Evolutionary conservation across 2,113 vertebrate species (phyloP).

Genomic region (Onychorhynchus coronatus): DNA sequence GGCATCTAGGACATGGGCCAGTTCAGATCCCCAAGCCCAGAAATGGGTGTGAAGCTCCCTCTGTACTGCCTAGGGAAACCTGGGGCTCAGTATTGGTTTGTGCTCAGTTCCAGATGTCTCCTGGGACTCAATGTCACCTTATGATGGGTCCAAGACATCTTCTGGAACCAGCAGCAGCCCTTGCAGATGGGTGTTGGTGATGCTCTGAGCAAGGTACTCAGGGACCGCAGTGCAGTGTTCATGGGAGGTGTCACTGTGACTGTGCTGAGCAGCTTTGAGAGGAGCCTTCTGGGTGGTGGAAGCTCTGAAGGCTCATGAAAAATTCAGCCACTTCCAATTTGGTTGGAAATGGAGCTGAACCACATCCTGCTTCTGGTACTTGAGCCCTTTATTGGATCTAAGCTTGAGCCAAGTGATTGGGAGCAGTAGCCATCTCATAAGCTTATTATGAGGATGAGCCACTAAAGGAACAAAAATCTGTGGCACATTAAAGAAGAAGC

Average conservation of each 20-base stretch:
- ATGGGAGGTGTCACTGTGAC: fast-evolving
- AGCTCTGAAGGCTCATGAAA: background rate
- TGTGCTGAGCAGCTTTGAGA: background rate
- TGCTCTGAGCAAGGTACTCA: background rate
- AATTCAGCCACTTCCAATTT: background rate
- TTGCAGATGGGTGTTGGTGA: background rate
- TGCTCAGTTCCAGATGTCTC: background rate
- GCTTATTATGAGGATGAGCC: constrained; percentile 51
- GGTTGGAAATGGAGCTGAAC: constrained; percentile 4
- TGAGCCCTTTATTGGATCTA: constrained; percentile 64
- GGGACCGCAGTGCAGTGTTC: background rate
- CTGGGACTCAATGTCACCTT: background rate
- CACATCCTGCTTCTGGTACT: background rate
- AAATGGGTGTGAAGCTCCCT: background rate
- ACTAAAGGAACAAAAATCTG: constrained; percentile 43
- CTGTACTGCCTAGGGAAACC: background rate
- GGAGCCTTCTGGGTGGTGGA: background rate
- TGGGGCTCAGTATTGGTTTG: background rate
- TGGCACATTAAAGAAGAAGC: constrained; percentile 1
- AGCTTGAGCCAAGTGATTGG: constrained; percentile 10
- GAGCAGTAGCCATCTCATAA: constrained; percentile 45
- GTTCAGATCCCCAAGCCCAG: background rate
- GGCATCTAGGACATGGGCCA: background rate
- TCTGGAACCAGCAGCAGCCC: background rate
- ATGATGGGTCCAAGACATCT: background rate